phyloP scores from a whole-genome alignment of 2,888 invertebrate genomes.

The Conchocele bisecta region DNA sequence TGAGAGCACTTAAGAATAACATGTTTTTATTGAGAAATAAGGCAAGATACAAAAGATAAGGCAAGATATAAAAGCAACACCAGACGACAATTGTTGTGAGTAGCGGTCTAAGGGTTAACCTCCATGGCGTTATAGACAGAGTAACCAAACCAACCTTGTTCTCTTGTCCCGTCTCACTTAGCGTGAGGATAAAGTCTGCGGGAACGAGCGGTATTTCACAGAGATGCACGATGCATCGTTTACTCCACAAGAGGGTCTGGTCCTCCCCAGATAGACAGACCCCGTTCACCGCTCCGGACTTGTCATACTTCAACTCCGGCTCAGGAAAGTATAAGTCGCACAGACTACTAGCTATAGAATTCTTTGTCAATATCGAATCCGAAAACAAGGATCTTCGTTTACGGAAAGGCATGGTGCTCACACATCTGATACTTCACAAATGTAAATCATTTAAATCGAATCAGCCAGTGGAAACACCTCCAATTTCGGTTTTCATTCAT shows the following conservation, averaged over 20 bases:
- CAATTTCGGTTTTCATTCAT: too few species aligned
- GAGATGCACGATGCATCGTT: conserved; percentile 42
- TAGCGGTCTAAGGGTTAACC: too few species aligned
- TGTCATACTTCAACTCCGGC: conserved; percentile 34
- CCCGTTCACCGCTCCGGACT: conserved; percentile 30
- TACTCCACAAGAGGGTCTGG: conserved; percentile 18
- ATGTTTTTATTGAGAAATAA: too few species aligned
- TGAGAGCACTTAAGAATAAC: too few species aligned
- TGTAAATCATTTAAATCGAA: too few species aligned
- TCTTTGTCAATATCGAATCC: conserved; percentile 35
- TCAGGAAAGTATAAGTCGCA: conserved; percentile 48
- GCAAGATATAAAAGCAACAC: too few species aligned
- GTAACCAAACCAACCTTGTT: conserved; percentile 42
- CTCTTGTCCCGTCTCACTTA: conserved; percentile 43
- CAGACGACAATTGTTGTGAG: too few species aligned
- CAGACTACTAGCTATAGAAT: conserved; percentile 28
- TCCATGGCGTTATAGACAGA: too few species aligned
- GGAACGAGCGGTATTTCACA: conserved; percentile 32
- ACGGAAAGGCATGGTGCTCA: too few species aligned
- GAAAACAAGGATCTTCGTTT: conserved; percentile 36
- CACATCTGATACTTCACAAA: too few species aligned
- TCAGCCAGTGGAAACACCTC: too few species aligned
- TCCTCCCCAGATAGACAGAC: conserved; percentile 25
- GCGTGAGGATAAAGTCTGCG: conserved; percentile 6
- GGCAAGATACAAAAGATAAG: too few species aligned